Evolutionary conservation across 2,113 vertebrate species (phyloP).

Genomic region (Steatornis caripensis): DNA sequence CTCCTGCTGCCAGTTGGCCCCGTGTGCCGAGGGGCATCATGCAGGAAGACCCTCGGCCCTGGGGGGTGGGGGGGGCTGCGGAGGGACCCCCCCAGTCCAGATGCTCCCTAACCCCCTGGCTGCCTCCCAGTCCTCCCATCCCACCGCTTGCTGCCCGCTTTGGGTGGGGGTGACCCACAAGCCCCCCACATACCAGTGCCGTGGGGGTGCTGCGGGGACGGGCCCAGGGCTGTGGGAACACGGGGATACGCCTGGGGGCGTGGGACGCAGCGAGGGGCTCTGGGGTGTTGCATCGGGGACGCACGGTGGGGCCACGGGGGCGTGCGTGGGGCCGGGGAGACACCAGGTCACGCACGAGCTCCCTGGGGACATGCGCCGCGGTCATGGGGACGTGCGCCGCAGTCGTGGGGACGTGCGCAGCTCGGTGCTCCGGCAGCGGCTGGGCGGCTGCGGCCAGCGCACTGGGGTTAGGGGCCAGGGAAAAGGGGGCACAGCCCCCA

Average conservation of each 20-base stretch:
- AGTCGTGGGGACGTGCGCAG: too few species aligned
- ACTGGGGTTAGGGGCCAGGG: fast-evolving
- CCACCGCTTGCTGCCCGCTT: background rate
- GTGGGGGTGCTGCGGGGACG: background rate
- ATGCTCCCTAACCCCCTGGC: background rate
- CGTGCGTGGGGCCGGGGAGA: background rate
- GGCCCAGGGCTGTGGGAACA: background rate
- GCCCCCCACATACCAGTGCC: background rate
- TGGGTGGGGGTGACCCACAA: background rate
- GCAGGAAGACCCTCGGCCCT: background rate
- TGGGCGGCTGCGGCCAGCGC: background rate
- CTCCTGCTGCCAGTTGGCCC: background rate
- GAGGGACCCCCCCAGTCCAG: background rate
- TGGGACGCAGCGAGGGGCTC: background rate
- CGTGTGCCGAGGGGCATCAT: fast-evolving
- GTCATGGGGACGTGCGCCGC: fast-evolving
- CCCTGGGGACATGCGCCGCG: background rate
- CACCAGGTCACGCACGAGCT: too few species aligned
- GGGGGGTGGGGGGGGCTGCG: fast-evolving
- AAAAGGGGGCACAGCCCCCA: background rate
- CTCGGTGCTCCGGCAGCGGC: fast-evolving
- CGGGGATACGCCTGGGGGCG: fast-evolving
- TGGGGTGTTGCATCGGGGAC: background rate
- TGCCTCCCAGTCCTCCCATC: background rate
- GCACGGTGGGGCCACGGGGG: fast-evolving